phyloP scores from a whole-genome alignment of 2,888 invertebrate species.

The Ellobium chinense region DNA sequence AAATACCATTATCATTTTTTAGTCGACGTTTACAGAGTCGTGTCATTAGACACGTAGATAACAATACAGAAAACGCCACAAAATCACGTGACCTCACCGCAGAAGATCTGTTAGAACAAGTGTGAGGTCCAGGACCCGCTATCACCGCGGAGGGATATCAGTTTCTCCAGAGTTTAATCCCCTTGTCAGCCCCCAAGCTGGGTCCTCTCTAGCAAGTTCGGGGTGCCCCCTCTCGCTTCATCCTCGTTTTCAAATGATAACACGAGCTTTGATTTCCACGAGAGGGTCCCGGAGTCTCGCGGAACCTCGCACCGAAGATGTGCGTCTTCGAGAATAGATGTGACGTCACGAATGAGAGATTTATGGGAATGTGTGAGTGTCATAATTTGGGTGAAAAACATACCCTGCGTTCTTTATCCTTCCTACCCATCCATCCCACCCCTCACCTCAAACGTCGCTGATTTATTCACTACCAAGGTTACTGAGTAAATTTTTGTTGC shows the following conservation, averaged over 20 bases:
- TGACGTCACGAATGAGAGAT: not conserved
- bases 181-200: constrained; percentile 7
- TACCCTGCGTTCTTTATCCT: no score
- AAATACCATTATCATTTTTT: no score
- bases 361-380: not conserved
- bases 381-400: not conserved
- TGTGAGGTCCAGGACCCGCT: not conserved
- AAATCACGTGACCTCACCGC: no score
- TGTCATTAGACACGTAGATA: no score
- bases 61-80: no score
- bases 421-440: no score
- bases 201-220: not conserved
- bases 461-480: no score
- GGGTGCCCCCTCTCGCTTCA: not conserved
- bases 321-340: no score
- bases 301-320: not conserved
- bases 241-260: not conserved
- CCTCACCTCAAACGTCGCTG: no score
- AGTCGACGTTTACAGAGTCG: no score
- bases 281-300: not conserved
- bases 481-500: no score
- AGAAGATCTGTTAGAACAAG: not conserved
- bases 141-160: not conserved
- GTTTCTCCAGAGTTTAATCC: not conserved
- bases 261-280: not conserved